These are phyloP conservation scores for Amphiprion percula DNA, from an alignment of 2,113 vertebrate species.

Conservation along the genomic window DNA sequence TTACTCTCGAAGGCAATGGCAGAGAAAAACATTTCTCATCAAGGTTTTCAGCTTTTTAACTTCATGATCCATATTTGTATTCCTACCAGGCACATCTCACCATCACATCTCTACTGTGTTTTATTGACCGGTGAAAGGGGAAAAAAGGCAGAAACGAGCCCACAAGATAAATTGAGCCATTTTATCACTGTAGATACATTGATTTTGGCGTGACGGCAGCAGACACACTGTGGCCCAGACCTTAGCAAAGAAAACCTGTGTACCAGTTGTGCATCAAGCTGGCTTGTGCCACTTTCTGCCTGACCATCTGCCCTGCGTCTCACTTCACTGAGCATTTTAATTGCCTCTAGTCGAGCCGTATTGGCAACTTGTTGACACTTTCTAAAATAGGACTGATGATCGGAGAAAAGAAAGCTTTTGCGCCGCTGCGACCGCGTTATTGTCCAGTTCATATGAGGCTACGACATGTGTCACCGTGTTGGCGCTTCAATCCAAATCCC, in stretches of 20 bases:
- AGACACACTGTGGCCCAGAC: constrained; percentile 25
- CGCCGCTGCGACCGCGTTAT: rapidly evolving
- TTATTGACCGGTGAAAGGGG: not conserved
- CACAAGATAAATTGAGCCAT: constrained; percentile 8
- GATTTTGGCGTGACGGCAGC: constrained; percentile 1
- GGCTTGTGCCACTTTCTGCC: constrained; percentile 54
- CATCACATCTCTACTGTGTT: not conserved
- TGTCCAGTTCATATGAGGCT: constrained; percentile 4
- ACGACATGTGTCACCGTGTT: not conserved
- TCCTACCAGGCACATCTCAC: too few species aligned
- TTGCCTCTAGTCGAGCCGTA: constrained; percentile 64
- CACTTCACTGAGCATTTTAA: constrained; percentile 72
- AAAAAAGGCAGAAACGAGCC: not conserved
- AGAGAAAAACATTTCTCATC: too few species aligned
- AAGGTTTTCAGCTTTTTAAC: not conserved
- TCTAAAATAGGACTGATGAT: constrained; percentile 23
- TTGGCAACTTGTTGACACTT: constrained; percentile 60
- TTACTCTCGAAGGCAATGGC: too few species aligned
- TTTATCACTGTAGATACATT: not conserved
- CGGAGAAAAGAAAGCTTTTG: constrained; percentile 7
- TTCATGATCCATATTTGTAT: too few species aligned
- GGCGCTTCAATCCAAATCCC: not conserved
- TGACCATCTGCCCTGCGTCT: constrained; percentile 74
- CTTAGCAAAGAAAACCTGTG: constrained; percentile 49
- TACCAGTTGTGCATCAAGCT: constrained; percentile 68